Base-by-base conservation (phyloP, 2,888 invertebrate species). In the Drosophila falleni region DNA sequence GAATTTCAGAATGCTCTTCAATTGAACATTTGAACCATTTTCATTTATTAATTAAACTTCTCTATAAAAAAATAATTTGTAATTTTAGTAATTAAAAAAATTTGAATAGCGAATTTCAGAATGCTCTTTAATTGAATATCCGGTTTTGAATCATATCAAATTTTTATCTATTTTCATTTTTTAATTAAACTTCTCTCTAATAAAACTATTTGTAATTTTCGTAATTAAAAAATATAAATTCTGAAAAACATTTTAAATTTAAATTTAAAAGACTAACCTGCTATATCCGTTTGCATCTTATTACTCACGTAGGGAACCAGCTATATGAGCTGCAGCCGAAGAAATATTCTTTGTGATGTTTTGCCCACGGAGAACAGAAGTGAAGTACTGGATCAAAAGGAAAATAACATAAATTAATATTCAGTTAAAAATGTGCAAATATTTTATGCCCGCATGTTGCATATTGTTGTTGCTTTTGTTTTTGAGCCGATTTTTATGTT, bases 361-460 rank as follows among this genome's bases (percentile, higher is more conserved):
- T 44, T 5, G 62, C 13, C 49, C 49, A 55, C 39, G 53, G 62
- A 46, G 41, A 15, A 16, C 19, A 35, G 47, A 19, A 31, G 42
- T 59, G 62, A 62, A 71, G 41, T 41, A 19, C 41, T 37, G 37
- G 51, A 58, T 56, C 50, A 49, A 50, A 31, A 39, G 65, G 73
- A 61, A 80, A 77, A 74, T 64, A 80, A 74, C 81, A 88, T 81
- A 87, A 89, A 87, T 87, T 87, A 89, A 87, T 87, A 87, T 85
- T 84, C 85, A 74, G 84, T 81, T 89, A 81, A 87, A 85, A 85
- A 81, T 85, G 84, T 77, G 76, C 76, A 84, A 78, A 89, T 89
- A 78, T 89, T 81, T 81, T 71, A 78, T 66, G 51, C 60, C 71
- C 69, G 70, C 87, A 71, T 63, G 51, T 56, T 54, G 75, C 49